Evolutionary conservation across 2,888 invertebrate species (phyloP).

Genomic region (Lysandra coridon): DNA sequence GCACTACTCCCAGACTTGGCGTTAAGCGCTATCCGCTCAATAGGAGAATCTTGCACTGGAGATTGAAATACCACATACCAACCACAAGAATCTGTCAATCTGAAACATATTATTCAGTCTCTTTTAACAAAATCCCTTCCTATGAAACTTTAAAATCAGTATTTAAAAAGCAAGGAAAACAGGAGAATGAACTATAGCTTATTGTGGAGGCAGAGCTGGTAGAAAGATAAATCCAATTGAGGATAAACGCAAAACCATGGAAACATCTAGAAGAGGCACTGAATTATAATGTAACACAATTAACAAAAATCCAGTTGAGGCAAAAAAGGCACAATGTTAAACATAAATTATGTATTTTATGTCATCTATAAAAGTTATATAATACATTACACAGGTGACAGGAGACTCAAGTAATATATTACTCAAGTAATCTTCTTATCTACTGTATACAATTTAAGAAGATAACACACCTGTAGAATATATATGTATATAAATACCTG

Average conservation of each 20-base stretch:
- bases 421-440: too few relatives aligned
- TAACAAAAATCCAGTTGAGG: too few relatives aligned
- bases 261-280: too few relatives aligned
- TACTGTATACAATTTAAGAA: not conserved
- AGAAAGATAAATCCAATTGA: too few relatives aligned
- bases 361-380: not conserved
- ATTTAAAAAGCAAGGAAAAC: too few relatives aligned
- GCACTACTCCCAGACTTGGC: constrained; percentile 76
- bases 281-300: too few relatives aligned
- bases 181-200: too few relatives aligned
- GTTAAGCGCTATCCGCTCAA: constrained; percentile 96
- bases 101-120: constrained; percentile 43
- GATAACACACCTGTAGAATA: not conserved
- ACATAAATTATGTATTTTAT: not conserved
- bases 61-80: constrained; percentile 98
- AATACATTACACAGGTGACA: not conserved
- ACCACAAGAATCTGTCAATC: constrained; percentile 97
- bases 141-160: too few relatives aligned
- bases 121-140: too few relatives aligned
- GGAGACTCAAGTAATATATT: too few relatives aligned
- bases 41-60: constrained; percentile 92
- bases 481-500: constrained; percentile 83
- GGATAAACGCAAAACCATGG: too few relatives aligned
- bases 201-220: too few relatives aligned
- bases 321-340: not conserved